These are phyloP conservation scores for Osmerus eperlanus DNA, from an alignment of 2,113 vertebrate genomes.

Conservation along the genomic window DNA sequence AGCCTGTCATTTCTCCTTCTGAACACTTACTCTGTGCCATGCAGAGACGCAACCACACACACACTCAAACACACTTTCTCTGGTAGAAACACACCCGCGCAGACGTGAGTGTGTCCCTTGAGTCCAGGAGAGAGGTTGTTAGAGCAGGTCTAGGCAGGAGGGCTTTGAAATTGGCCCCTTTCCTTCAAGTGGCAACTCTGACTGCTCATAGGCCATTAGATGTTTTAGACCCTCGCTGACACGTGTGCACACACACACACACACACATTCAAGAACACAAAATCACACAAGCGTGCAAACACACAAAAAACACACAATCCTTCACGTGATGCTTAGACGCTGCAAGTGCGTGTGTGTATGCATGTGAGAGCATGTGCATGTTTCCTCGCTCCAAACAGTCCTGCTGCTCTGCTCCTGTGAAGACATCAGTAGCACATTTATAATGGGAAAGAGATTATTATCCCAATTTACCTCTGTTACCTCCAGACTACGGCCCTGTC, in stretches of 20 bases:
- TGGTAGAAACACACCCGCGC: background rate
- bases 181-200: slow-evolving; percentile 63
- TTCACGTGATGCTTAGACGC: background rate
- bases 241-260: no score
- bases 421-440: no score
- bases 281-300: no score
- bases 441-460: no score
- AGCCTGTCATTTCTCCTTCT: background rate
- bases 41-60: background rate
- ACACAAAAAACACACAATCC: no score
- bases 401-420: no score
- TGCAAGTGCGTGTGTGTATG: no score
- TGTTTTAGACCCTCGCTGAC: slow-evolving; percentile 50
- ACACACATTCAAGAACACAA: background rate
- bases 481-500: background rate
- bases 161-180: slow-evolving; percentile 62
- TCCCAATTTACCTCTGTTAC: no score
- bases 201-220: slow-evolving; percentile 63
- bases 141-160: slow-evolving; percentile 55
- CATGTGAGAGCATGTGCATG: no score
- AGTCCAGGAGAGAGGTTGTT: slow-evolving; percentile 51
- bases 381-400: no score
- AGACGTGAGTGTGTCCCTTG: slow-evolving; percentile 30
- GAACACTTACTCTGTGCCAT: background rate
- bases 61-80: background rate